Evolutionary conservation across 92 coral and sea anemone genomes (phyloP).

Genomic region (Paragorgia papillata): DNA sequence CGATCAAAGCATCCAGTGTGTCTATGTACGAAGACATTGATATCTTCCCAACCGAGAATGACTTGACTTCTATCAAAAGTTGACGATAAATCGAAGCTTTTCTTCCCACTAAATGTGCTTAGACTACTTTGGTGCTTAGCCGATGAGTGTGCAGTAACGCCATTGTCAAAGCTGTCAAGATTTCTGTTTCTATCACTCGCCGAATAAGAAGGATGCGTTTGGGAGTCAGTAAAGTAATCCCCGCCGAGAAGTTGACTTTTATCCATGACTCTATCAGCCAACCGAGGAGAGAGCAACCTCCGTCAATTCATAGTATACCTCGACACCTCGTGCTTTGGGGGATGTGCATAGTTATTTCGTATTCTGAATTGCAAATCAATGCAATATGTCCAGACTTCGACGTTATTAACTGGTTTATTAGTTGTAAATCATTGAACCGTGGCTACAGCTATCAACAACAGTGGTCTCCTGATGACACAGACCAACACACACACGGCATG

Average conservation of each 20-base stretch:
- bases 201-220: constrained; percentile 20
- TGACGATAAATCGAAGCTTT: constrained; percentile 25
- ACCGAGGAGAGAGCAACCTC: too few species aligned
- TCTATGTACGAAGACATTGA: constrained; percentile 55
- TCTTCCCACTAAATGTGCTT: constrained; percentile 15
- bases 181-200: constrained; percentile 41
- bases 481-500: too few species aligned
- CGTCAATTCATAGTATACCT: too few species aligned
- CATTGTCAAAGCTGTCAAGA: background rate
- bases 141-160: background rate
- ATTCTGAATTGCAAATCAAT: background rate
- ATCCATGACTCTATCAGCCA: background rate
- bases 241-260: constrained; percentile 11
- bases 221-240: background rate
- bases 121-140: constrained; percentile 15
- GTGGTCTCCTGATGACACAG: too few species aligned
- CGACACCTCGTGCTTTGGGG: background rate
- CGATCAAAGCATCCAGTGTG: constrained; percentile 44
- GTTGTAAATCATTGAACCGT: background rate
- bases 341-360: background rate
- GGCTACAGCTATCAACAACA: too few species aligned
- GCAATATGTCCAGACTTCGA: background rate
- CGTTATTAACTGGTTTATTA: too few species aligned
- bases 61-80: constrained; percentile 22
- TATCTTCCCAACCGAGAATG: constrained; percentile 56